Base-by-base conservation (phyloP, 1,140 invertebrate species). In the Andricus grossulariae region DNA sequence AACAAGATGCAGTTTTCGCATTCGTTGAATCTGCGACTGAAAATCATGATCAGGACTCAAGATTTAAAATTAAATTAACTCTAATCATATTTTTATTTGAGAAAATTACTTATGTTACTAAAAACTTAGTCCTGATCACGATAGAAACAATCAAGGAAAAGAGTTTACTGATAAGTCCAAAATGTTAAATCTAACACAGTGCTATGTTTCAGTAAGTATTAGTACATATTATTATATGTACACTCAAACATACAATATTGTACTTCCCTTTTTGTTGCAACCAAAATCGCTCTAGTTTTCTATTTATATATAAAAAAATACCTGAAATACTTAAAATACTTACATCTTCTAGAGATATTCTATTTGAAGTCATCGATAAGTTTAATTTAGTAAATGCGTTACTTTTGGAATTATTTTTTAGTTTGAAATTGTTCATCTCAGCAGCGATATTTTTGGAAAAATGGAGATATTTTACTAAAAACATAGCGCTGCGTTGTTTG, bases 401-500 rank as follows among this genome's bases (percentile, higher is more conserved):
- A 11, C 10, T 18, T 54, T 19, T 18, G 16, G 18, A n/a, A 1
- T 54, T 16, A 18, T n/a, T 2, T 16, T 54, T 54, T 1, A 54
- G 6, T 7, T 54, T 15, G 16, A 54, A 54, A n/a, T 18, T 54
- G 5, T 15, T n/a, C 1, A 54, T n/a, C 18, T 54, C 18, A 54
- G 52, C n/a, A 54, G 52, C 52, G 52, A 19, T 19, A 54, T n/a
- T 54, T n/a, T 54, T 6, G 8, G n/a, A 54, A 54, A 54, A 54
- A 45, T 45, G 39, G 8, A 45, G 8, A 45, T 45, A 75, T 45
- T 45, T n/a, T 81, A 86, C 82, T 86, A 84, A 82, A 87, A 89
- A 88, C 88, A 88, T 86, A 89, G 86, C 85, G 73, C 87, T 90
- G 84, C 82, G 84, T 80, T 82, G 39, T 32, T 32, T 39, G 25